Percentiles rank a stretch among this genome's conserved stretches.
Conservation (phyloP, 2,113 vertebrate genomes). For the Ariopsis seemanni region DNA sequence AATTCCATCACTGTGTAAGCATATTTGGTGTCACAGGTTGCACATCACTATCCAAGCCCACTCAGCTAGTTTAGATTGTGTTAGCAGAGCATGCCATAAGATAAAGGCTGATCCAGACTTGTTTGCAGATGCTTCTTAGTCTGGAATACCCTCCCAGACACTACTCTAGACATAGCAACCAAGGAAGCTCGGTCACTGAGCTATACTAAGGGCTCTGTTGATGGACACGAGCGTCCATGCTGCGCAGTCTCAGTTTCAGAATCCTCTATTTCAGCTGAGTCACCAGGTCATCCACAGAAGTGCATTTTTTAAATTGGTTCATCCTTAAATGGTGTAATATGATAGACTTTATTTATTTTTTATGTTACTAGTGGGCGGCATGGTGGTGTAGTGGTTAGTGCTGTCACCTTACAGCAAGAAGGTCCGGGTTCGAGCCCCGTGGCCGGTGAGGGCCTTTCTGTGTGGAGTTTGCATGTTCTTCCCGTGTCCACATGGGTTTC, state of each 20-base stretch:
- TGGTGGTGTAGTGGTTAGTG: no score
- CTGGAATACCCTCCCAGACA: neutral
- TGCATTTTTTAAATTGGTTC: neutral
- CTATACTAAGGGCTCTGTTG: neutral
- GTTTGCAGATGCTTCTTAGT: neutral
- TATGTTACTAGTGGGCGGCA: no score
- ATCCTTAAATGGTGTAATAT: neutral
- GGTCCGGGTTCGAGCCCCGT: no score
- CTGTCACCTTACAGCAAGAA: no score
- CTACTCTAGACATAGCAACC: neutral
- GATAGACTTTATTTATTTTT: neutral
- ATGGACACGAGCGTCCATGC: neutral
- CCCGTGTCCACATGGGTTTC: no score
- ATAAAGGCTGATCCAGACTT: neutral
- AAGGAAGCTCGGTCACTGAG: neutral
- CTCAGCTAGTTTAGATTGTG: neutral
- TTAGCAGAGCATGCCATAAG: neutral
- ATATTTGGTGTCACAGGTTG: neutral
- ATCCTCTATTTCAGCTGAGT: neutral
- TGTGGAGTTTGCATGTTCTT: no score
- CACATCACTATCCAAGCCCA: neutral
- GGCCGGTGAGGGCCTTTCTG: no score
- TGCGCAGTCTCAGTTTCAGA: neutral
- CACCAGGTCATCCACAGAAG: neutral
- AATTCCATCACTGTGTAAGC: neutral